A percentile compares a stretch with the other conserved stretches of the same genome.
These are phyloP conservation scores for Nephrotoma flavescens DNA, from an alignment of 2,888 invertebrate species.

Conservation along the genomic window DNA sequence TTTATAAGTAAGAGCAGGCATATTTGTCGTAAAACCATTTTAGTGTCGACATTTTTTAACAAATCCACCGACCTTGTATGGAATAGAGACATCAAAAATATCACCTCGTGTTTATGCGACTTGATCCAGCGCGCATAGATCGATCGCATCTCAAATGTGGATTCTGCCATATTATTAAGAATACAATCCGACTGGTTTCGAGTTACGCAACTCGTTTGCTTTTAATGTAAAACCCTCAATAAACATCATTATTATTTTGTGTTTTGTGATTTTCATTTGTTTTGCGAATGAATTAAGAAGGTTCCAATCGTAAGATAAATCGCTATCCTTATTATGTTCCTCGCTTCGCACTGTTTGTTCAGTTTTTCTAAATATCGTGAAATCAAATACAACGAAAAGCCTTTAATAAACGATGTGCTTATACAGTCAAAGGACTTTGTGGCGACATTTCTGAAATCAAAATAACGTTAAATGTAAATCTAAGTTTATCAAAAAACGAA, in stretches of 20 bases:
- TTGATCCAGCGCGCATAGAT: constrained; percentile 56
- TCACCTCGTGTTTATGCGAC: constrained; percentile 31
- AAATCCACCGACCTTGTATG: constrained; percentile 26
- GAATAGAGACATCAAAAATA: constrained; percentile 36
- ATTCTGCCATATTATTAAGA: constrained; percentile 45
- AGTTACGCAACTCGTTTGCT: constrained; percentile 23
- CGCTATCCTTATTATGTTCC: constrained; percentile 9
- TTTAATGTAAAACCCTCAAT: constrained; percentile 28
- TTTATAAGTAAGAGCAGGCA: constrained; percentile 46
- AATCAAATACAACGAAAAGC: constrained; percentile 22
- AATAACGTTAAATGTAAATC: not conserved
- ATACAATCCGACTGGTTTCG: constrained; percentile 36
- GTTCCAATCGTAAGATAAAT: constrained; percentile 21
- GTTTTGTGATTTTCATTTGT: constrained; percentile 23
- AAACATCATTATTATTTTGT: constrained; percentile 21
- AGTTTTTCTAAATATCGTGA: constrained; percentile 22
- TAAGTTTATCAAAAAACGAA: too few species aligned
- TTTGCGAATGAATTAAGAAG: too few species aligned
- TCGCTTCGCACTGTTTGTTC: constrained; percentile 20
- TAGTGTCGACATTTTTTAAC: constrained; percentile 32
- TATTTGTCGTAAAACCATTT: constrained; percentile 17
- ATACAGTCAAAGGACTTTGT: constrained; percentile 17
- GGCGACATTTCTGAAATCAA: constrained; percentile 18
- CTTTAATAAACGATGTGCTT: constrained; percentile 13
- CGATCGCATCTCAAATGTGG: constrained; percentile 53